A percentile compares a stretch with the other conserved stretches of the same genome.
Conservation (phyloP, 2,888 invertebrate species). For the Muschampia plurimacula region DNA sequence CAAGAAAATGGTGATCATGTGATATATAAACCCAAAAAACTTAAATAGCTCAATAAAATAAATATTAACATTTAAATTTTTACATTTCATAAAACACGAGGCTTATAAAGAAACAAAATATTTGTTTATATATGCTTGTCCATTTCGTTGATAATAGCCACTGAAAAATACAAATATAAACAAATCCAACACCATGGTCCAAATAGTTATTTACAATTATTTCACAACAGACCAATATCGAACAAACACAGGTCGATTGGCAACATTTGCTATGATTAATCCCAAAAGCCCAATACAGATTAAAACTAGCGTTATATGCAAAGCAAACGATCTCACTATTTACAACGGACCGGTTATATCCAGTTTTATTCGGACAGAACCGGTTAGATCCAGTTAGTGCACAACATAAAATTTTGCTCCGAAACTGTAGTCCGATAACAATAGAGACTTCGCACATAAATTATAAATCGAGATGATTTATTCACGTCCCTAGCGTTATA, state of each 20-base stretch:
- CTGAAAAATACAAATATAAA: slow-evolving; percentile 14
- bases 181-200: background rate
- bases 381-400: slow-evolving; percentile 32
- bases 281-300: slow-evolving; percentile 39
- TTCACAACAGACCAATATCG: slow-evolving; percentile 35
- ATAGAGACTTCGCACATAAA: slow-evolving; percentile 36
- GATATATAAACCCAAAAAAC: no score
- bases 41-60: no score
- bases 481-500: slow-evolving; percentile 39
- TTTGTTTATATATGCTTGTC: background rate
- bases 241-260: slow-evolving; percentile 31
- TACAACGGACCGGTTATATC: slow-evolving; percentile 35
- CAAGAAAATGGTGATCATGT: no score
- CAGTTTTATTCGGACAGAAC: slow-evolving; percentile 36
- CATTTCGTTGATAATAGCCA: background rate
- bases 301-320: slow-evolving; percentile 39
- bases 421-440: slow-evolving; percentile 36
- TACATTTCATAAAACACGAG: no score
- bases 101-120: background rate
- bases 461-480: slow-evolving; percentile 39
- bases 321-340: slow-evolving; percentile 37
- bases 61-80: no score
- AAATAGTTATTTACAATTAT: slow-evolving; percentile 32
- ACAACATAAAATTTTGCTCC: slow-evolving; percentile 35
- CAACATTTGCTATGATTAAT: slow-evolving; percentile 39